Conservation (phyloP, 2,797 vertebrate genomes). For the Bradypodion ventrale region DNA sequence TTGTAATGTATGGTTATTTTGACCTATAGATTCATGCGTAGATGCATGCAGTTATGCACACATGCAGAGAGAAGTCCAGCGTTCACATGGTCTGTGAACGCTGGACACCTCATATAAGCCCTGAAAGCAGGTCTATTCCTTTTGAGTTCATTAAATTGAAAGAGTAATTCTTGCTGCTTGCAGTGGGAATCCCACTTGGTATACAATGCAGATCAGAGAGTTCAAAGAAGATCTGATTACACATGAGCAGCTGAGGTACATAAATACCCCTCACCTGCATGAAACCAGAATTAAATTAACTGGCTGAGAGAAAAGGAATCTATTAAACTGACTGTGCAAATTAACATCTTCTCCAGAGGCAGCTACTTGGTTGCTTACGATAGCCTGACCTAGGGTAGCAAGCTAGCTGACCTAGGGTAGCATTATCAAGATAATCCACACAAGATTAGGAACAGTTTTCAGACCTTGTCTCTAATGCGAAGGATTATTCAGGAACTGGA, state of each 20-base stretch:
- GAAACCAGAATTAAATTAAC: conserved; percentile 8
- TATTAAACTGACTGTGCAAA: conserved; percentile 12
- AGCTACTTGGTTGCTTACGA: not conserved
- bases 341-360: not conserved
- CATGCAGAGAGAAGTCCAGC: not conserved
- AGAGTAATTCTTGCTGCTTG: not conserved
- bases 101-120: not conserved
- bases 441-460: not conserved
- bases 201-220: rapidly evolving
- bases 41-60: not conserved
- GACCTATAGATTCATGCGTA: too few relatives aligned
- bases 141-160: conserved; percentile 21
- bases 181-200: not conserved
- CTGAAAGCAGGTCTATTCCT: not conserved
- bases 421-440: rapidly evolving
- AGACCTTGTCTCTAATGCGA: not conserved
- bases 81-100: not conserved
- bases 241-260: not conserved
- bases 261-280: conserved; percentile 32
- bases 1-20: too few relatives aligned
- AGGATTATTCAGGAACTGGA: not conserved
- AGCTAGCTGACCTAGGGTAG: conserved; percentile 8
- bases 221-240: conserved; percentile 3
- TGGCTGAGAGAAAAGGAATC: not conserved
- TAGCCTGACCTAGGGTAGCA: not conserved